Conservation (phyloP, 2,888 invertebrate species). For the Epirrhoe tristata region DNA sequence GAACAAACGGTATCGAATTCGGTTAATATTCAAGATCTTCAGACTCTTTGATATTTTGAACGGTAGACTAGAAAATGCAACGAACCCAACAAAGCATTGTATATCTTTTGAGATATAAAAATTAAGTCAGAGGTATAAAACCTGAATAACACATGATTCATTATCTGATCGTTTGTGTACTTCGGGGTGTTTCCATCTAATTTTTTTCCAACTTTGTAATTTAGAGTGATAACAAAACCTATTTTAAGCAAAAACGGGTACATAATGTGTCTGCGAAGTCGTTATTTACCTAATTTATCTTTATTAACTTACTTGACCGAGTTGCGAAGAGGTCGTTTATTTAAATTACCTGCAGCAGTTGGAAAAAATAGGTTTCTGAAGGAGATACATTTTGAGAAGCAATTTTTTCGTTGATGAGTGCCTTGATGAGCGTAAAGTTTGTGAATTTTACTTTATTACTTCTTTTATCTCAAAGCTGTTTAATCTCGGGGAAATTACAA, state of each 20-base stretch:
- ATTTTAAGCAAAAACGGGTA: conserved; percentile 36
- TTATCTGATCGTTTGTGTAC: not conserved
- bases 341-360: conserved; percentile 49
- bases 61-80: not conserved
- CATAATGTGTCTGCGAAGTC: conserved; percentile 37
- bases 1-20: not conserved
- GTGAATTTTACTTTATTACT: conserved; percentile 8
- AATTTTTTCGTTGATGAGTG: conserved; percentile 38
- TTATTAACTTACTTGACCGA: conserved; percentile 51
- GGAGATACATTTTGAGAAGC: conserved; percentile 46
- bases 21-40: not conserved
- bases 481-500: not conserved
- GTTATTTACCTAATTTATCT: conserved; percentile 50
- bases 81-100: not conserved
- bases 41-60: not conserved
- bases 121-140: not conserved
- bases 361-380: conserved; percentile 46
- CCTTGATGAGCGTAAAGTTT: conserved; percentile 35
- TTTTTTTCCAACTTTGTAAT: conserved; percentile 6
- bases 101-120: not conserved
- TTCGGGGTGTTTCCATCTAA: not conserved
- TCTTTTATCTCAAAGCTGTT: conserved; percentile 7
- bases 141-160: not conserved
- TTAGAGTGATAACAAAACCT: conserved; percentile 32
- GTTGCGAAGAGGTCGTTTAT: conserved; percentile 50